A percentile compares a stretch with the other conserved stretches of the same genome.
Evolutionary conservation across 1,140 invertebrate species (phyloP).

Genomic region (Zaprionus davidi): DNA sequence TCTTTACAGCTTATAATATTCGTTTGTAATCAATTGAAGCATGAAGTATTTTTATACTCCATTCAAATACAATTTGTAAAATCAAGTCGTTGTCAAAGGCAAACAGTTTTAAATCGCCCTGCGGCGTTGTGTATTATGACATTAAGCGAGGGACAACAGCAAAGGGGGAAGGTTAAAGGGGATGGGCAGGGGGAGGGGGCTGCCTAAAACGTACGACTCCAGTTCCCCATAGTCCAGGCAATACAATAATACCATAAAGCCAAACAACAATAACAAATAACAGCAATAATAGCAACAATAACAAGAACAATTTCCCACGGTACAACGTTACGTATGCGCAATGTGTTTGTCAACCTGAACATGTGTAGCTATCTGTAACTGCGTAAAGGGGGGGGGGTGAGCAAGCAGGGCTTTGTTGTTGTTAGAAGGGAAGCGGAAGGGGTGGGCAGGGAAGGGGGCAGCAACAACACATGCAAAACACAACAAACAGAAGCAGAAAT

Average conservation of each 20-base stretch:
- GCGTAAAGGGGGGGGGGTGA: not conserved
- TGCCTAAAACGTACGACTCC: constrained; percentile 65
- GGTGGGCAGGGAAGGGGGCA: not conserved
- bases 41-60: not conserved
- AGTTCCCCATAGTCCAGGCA: constrained; percentile 57
- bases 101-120: constrained; percentile 31
- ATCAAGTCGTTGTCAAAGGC: constrained; percentile 11
- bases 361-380: constrained; percentile 77
- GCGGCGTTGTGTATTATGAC: constrained; percentile 63
- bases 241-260: constrained; percentile 33
- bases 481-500: constrained; percentile 43
- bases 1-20: not conserved
- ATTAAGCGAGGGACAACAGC: constrained; percentile 37
- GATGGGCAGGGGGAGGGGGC: constrained; percentile 25
- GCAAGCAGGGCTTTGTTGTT: not conserved
- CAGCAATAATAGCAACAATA: constrained; percentile 54
- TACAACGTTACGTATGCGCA: constrained; percentile 69
- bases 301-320: constrained; percentile 62
- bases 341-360: constrained; percentile 78
- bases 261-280: constrained; percentile 56
- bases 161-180: constrained; percentile 2
- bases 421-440: not conserved
- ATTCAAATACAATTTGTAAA: not conserved
- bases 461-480: constrained; percentile 70
- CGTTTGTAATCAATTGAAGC: not conserved